These are phyloP conservation scores for Aplodontia rufa DNA, from an alignment of 2,113 vertebrate genomes.

Conservation along the genomic window DNA sequence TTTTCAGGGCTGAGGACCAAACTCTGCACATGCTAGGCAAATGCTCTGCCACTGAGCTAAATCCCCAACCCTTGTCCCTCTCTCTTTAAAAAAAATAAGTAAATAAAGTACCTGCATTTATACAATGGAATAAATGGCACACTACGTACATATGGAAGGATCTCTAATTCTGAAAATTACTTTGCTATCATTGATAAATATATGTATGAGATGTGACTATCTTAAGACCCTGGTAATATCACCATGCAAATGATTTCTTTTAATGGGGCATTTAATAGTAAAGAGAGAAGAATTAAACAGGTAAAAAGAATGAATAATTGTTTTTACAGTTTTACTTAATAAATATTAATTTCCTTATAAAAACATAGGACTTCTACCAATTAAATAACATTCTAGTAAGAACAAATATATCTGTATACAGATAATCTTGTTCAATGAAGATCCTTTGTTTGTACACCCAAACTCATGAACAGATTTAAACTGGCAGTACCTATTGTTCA, in stretches of 20 bases:
- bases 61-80: too few relatives aligned
- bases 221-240: neutral
- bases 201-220: neutral
- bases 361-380: conserved; percentile 41
- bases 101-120: neutral
- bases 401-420: conserved; percentile 26
- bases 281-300: neutral
- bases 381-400: conserved; percentile 40
- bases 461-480: conserved; percentile 10
- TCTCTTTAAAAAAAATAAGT: too few relatives aligned
- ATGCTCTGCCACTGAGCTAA: too few relatives aligned
- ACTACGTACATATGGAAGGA: neutral
- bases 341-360: conserved; percentile 50
- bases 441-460: conserved; percentile 14
- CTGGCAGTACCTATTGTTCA: neutral
- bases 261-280: neutral
- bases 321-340: conserved; percentile 55
- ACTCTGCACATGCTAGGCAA: too few relatives aligned
- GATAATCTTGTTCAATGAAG: neutral
- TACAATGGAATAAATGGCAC: neutral
- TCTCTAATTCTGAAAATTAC: conserved; percentile 25
- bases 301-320: neutral
- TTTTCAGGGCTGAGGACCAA: too few relatives aligned
- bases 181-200: conserved; percentile 46
- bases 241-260: neutral